phyloP scores from a whole-genome alignment of 2,888 invertebrate species.

The Xanthorhoe spadicearia region DNA sequence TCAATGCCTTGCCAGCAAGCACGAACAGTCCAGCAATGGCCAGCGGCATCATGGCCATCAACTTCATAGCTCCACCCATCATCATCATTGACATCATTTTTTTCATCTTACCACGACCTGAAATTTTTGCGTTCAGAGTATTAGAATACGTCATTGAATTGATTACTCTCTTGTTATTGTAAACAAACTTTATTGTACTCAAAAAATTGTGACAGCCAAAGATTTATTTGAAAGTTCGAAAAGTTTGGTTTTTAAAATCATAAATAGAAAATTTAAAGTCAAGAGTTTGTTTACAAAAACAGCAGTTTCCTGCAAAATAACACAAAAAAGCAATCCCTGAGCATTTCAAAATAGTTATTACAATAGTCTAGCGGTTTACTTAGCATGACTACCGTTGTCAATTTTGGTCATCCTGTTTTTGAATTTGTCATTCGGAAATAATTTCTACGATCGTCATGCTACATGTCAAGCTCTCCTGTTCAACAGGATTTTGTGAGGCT shows the following conservation, averaged over 20 bases:
- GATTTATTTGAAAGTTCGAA: neutral
- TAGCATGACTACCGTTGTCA: constrained; percentile 36
- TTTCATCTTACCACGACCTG: constrained; percentile 94
- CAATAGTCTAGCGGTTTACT: constrained; percentile 5
- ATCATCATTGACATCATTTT: constrained; percentile 97
- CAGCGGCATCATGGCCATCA: constrained; percentile 91
- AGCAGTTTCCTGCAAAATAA: neutral
- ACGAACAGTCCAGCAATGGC: constrained; percentile 92
- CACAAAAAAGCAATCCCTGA: constrained; percentile 2
- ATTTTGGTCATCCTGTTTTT: constrained; percentile 17
- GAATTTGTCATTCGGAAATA: constrained; percentile 14
- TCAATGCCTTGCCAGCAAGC: constrained; percentile 93
- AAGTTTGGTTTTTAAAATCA: too few species aligned
- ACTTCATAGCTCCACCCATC: constrained; percentile 94
- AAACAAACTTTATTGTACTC: neutral
- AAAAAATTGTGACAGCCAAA: neutral
- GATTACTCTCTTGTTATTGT: neutral
- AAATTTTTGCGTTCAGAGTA: constrained; percentile 48
- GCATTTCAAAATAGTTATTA: constrained; percentile 1
- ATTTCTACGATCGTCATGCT: constrained; percentile 36
- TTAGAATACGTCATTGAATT: neutral
- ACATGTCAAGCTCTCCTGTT: constrained; percentile 20
- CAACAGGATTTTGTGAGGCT: constrained; percentile 19
- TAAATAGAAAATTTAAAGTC: neutral
- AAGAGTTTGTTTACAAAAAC: neutral